Base-by-base conservation (phyloP, 2,113 vertebrate species). In the Oncorhynchus clarkii region DNA sequence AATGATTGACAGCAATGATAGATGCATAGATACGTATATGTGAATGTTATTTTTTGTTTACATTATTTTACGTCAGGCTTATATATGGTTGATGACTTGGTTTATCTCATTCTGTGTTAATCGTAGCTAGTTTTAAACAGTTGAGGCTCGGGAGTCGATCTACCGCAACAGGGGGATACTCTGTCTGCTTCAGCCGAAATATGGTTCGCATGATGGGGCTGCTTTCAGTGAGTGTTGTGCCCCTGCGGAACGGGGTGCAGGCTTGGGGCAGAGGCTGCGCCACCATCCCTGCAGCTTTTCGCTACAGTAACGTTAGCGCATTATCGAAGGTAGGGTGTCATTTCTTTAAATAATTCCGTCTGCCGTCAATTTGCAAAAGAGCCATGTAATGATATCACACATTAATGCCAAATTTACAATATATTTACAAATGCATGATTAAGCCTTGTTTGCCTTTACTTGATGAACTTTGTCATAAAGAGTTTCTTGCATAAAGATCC, bases 121-220 rank as follows among this genome's bases (percentile, higher is more conserved):
- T 14, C 14, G 65, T 31, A 5, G 24, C 3, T 14, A 29, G 65
- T 29, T 67, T 24, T 60, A 65, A 13, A n/a, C 16, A 45, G 67
- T n/a, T 68, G 67, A 68, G 16, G 31, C 29, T 68, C 22, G 27
- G 29, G 39, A 20, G 31, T 18, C 22, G 29, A 26, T 7, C n/a
- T n/a, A 22, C 68, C n/a, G 49, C 68, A 70, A 70, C 22, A 70
- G 68, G 45, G 45, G 68, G 34, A n/a, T 45, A 48, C 66, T 73
- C 18, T 18, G 26, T 3, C 12, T 5, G 69, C 59, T 3, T n/a
- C 18, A 22, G 16, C 62, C 31, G 65, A 24, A 49, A 70, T 65
- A 85, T 82, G 78, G 70, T 66, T 64, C 3, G 76, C 9, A 69
- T 45, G 20, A 88, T 91, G 85, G 82, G 76, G 13, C 70, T 86